Base-by-base conservation (phyloP, 2,113 vertebrate genomes). In the Equus przewalskii region DNA sequence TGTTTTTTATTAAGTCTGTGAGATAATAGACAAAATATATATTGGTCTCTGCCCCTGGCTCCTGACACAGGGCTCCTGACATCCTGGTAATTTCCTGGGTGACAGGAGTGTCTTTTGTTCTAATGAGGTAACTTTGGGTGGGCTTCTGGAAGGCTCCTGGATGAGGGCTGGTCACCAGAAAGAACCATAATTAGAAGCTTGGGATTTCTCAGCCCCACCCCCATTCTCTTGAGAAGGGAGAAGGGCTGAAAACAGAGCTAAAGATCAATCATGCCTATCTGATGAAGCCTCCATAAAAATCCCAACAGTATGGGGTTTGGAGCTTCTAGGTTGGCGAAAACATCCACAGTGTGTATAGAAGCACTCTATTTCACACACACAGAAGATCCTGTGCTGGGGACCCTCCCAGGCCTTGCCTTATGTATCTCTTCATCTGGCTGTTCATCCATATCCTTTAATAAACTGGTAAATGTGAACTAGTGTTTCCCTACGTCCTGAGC, bases 21-120 rank as follows among this genome's bases (percentile, higher is more conserved):
- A 78, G 30, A 91, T 58, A 95, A 84, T 18, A 95, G 51, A 51
- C 69, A 85, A 79, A 69, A 79, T 70, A 60, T 16, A 88, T 79
- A 60, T 49, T n/a, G 54, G 75, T 67, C 28, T 93, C 36, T 56
- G 60, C 12, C 28, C 33, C 83, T 69, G 46, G 30, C 64, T 88
- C 60, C 54, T 83, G 69, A 92, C 67, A 92, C 24, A 26, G 28
- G 22, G 36, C 3, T 72, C 54, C 79, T 83, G 36, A 72, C 60
- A 62, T n/a, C 19, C 49, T 85, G 30, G 26, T 73, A 54, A 28
- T 44, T 85, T 64, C 26, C 91, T 76, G 58, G 26, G 22, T 60
- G 73, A 79, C 7, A 69, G n/a, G n/a, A 4, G 0, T 76, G 21
- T 30, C 64, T 81, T 81, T 80, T 81, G 36, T 70, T 81, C 49